Conservation (phyloP, 2,797 vertebrate genomes). For the Cyclopterus lumpus region DNA sequence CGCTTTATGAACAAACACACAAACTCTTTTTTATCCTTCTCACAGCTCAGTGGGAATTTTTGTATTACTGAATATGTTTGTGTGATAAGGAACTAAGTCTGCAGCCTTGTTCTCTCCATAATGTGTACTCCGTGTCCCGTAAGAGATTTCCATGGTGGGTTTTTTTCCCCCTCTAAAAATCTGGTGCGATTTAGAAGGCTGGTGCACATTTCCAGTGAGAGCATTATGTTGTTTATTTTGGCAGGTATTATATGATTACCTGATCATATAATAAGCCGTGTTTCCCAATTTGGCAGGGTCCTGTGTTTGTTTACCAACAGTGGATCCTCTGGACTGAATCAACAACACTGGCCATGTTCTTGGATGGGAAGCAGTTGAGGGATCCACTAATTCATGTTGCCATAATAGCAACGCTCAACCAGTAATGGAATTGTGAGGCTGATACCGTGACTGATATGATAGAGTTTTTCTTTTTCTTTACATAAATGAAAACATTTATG, state of each 20-base stretch:
- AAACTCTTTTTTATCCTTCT: conserved; percentile 67
- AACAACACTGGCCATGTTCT: neutral
- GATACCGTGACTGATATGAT: neutral
- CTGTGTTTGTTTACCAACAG: neutral
- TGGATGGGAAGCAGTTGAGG: neutral
- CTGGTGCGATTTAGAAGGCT: neutral
- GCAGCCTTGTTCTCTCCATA: conserved; percentile 39
- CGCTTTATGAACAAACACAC: conserved; percentile 68
- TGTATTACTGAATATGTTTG: conserved; percentile 62
- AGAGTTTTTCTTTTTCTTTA: neutral
- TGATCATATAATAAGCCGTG: neutral
- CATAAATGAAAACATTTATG: neutral
- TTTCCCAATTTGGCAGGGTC: neutral
- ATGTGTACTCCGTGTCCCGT: conserved; percentile 26
- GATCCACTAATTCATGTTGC: neutral
- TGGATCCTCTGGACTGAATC: neutral
- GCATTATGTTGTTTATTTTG: conserved; percentile 12
- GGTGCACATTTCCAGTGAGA: neutral
- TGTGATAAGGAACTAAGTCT: conserved; percentile 63
- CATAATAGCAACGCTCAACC: neutral
- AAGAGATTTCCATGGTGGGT: conserved; percentile 26
- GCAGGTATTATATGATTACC: conserved; percentile 13
- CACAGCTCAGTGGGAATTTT: conserved; percentile 48
- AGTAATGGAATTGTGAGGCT: neutral
- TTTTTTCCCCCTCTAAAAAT: neutral